Evolutionary conservation across 2,113 vertebrate genomes (phyloP), one percentile per base, ranked within the genome.

Genomic region (Peromyscus polionotus): DNA sequence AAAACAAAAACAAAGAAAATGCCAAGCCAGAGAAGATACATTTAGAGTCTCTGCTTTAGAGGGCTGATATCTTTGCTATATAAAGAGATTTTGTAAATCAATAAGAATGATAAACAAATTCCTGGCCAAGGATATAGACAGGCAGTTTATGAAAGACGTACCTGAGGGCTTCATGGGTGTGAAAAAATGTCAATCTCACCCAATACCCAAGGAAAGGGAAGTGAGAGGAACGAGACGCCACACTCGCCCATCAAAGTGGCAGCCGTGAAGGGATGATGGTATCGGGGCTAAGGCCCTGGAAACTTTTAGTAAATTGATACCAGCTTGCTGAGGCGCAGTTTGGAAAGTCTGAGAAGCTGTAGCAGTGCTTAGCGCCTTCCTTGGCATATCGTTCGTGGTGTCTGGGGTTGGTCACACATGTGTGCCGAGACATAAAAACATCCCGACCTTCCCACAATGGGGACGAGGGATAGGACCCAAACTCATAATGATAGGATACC

Each of bases 61-160:
- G n/a, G 16, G 14, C 17, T 14, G 5, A 4, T 19, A 13, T 72
- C 95, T 84, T 95, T 68, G 19, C 92, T 97, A 96, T 88, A 59
- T 95, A 97, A 96, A 97, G 92, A 97, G 96, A 3, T 88, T 45
- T 92, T 17, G 4, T 24, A 93, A 96, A 92, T 77, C 92, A 97
- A 93, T 72, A 93, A 95, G 36, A 48, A 67, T 63, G 79, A 80
- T 0, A 42, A 57, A 63, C 51, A 63, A 26, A 19, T 13, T 2
- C 14, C 5, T 31, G 72, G 51, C 26, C 16, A 54, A 88, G 68
- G 48, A 45, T 61, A 70, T 0, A 2, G 63, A 2, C 26, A 17
- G 63, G n/a, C 20, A 67, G 3, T 39, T 95, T 70, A 48, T 3
- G 10, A 36, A 77, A 57, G 79, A 77, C 1, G 28, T 0, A 4